phyloP scores from a whole-genome alignment of 2,113 vertebrate genomes.

The Hypocryptadius cinnamomeus region DNA sequence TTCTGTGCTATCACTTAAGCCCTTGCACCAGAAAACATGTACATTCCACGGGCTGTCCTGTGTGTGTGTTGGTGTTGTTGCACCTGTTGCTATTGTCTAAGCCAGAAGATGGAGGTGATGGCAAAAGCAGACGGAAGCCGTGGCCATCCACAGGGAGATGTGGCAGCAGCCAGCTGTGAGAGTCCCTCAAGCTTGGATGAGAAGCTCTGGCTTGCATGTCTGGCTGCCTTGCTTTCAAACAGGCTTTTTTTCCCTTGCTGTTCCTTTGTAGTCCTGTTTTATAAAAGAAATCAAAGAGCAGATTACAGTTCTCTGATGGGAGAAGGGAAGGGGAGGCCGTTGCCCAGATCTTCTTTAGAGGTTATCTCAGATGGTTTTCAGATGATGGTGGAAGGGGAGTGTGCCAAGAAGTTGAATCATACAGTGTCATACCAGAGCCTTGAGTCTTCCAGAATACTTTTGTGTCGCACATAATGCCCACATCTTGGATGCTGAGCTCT shows the following conservation, averaged over 20 bases:
- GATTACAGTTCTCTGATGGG: not conserved
- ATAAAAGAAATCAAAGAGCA: not conserved
- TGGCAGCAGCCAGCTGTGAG: not conserved
- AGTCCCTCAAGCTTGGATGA: not conserved
- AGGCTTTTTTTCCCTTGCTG: not conserved
- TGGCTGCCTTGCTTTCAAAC: not conserved
- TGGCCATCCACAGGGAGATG: not conserved
- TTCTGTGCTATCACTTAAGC: not conserved
- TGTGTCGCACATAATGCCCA: not conserved
- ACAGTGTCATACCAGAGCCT: not conserved
- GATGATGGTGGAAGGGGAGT: not conserved
- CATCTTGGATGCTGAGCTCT: constrained; percentile 11
- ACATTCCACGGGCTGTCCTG: not conserved
- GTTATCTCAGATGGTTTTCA: constrained; percentile 24
- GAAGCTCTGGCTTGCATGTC: not conserved
- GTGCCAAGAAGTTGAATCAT: constrained; percentile 26
- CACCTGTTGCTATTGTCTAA: constrained; percentile 18
- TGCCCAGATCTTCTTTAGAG: not conserved
- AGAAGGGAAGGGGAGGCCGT: not conserved
- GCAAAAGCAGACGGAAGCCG: not conserved
- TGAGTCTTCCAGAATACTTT: constrained; percentile 11
- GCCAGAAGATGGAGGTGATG: not conserved
- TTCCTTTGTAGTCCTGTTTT: not conserved
- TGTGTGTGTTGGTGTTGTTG: not conserved
- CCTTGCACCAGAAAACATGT: not conserved